Base-by-base conservation (phyloP, 2,888 invertebrate genomes). In the Acronicta psi region DNA sequence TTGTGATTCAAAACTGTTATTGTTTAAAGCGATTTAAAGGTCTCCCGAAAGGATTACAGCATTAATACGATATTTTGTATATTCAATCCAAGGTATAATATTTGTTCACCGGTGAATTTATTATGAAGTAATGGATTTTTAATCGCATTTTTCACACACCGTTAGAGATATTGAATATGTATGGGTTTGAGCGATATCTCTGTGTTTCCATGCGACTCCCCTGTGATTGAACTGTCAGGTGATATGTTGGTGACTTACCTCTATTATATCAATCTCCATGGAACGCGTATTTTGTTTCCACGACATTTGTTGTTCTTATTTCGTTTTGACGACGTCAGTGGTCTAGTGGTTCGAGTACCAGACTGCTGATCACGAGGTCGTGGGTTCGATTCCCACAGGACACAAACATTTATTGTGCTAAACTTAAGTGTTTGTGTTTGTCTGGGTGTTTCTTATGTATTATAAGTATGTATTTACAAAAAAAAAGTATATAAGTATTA, bases 1-100 rank as follows among this genome's bases (percentile, higher is more conserved):
- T 62, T 63, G 58, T 63, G 70, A 67, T 70, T 64, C 37, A 25
- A 42, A 56, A 51, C 38, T 49, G 46, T 58, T 59, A 56, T 67
- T 56, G 43, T 59, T 53, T 55, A 41, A 42, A 25, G 25, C 16
- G 34, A 42, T 47, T 40, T 43, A 34, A 53, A 57, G 43, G 42
- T 56, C 41, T 56, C 40, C 58, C 42, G 42, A 54, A 46, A 38
- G 63, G 67, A 56, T 70, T 67, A 59, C 55, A 20, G 45, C 17
- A 25, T 18, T 49, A 42, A 38, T 53, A 29, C 8, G 31, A 34
- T 20, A 49, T 31, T n/a, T 31, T 34, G 61, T 56, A 13, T 40
- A 20, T 14, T 61, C 45, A 40, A 51, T 66, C 49, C 9, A 49
- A 66, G 56, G 47, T 67, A 40, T 37, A 53, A 62, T 43, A 47